Evolutionary conservation across 2,797 vertebrate genomes (phyloP), one percentile per base, ranked within the genome.

Genomic region (Podarcis siculus): DNA sequence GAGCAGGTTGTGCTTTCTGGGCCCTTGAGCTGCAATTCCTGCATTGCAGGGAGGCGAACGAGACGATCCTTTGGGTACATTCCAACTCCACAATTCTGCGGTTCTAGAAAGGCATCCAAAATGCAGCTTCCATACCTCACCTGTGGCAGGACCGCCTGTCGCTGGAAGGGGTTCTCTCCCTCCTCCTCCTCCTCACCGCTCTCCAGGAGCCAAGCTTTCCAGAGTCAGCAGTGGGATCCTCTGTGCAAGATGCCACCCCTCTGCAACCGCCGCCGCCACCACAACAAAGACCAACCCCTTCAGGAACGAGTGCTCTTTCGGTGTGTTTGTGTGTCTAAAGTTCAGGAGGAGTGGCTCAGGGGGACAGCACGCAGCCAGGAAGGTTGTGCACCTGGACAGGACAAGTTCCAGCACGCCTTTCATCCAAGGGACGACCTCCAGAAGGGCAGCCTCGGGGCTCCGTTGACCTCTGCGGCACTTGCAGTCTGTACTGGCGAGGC

Each of bases 311-410:
- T 71, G 10, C 61, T 64, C 61, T 64, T 64, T 19, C 61, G 3
- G 1, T 64, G 21, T 23, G 61, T 64, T 64, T 64, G 55, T 64
- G 37, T 32, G 37, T 32, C 12, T n/a, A 45, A 67, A 7, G 75
- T 67, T 86, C 66, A 71, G 10, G 25, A 23, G 21, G 45, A n/a
- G 66, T 86, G 85, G 79, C 45, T 86, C 85, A 80, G 66, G 6
- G 27, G 3, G 13, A n/a, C 17, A 7, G 66, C 42, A 42, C 9
- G 13, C 39, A 69, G 76, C 42, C 45, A 10, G 25, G n/a, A 35
- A 79, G 25, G 4, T 9, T 49, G 67, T 21, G 45, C 77, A 35
- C n/a, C 77, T 71, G 77, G 77, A 19, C 1, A 17, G 5, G 45
- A 12, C 85, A 61, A 72, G 85, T 9, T 3, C 32, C 45, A 66